Conservation (phyloP, 2,113 vertebrate genomes). For the Ia io region DNA sequence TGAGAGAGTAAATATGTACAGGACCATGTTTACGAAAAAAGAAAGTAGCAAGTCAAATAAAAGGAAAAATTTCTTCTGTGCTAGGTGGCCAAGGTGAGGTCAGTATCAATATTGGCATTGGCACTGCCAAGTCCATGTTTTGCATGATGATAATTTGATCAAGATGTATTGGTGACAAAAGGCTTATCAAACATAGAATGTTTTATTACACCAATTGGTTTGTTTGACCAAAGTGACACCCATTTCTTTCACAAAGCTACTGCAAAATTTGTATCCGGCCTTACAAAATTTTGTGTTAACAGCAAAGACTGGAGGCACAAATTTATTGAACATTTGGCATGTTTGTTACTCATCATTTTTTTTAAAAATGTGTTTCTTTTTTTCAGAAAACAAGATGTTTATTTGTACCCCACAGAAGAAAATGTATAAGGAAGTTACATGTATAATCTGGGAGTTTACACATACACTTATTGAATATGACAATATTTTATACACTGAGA, state of each 20-base stretch:
- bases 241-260: conserved; percentile 44
- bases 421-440: neutral
- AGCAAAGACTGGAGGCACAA: conserved; percentile 1
- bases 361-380: neutral
- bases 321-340: conserved; percentile 6
- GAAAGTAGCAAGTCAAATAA: conserved; percentile 71
- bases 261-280: conserved; percentile 56
- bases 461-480: neutral
- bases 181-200: conserved; percentile 41
- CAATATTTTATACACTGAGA: neutral
- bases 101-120: conserved; percentile 81
- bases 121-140: conserved; percentile 59
- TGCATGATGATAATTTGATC: conserved; percentile 65
- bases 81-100: conserved; percentile 73
- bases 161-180: conserved; percentile 71
- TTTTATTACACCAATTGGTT: conserved; percentile 43
- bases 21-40: conserved; percentile 21
- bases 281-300: conserved; percentile 61
- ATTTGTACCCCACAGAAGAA: conserved; percentile 1
- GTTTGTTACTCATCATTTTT: conserved; percentile 19
- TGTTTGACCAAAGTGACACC: conserved; percentile 54
- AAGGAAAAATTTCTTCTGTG: conserved; percentile 48
- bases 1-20: conserved; percentile 73
- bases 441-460: neutral
- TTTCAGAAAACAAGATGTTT: conserved; percentile 43